Percentiles rank a stretch among this genome's conserved stretches.
Evolutionary conservation across 2,888 invertebrate genomes (phyloP).

Genomic region (Pollenia angustigena): DNA sequence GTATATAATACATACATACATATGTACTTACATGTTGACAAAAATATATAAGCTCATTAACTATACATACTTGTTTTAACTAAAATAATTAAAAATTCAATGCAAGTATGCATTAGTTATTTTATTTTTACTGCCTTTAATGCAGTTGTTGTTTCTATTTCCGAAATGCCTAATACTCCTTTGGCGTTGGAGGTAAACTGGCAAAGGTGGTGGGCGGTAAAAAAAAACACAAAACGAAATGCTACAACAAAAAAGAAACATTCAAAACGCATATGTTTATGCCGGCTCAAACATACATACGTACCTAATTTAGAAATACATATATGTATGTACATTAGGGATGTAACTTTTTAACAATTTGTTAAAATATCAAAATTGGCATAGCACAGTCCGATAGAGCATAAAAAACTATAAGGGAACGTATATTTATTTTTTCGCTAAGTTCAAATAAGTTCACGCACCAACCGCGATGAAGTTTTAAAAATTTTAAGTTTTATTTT

Average conservation of each 20-base stretch:
- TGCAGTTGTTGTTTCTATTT: constrained; percentile 29
- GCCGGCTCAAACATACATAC: constrained; percentile 1
- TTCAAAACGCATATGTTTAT: constrained; percentile 23
- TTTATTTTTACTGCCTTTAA: constrained; percentile 38
- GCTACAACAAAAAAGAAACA: constrained; percentile 29
- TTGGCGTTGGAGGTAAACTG: constrained; percentile 32
- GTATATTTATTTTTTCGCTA: too few relatives aligned
- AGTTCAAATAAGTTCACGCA: too few relatives aligned
- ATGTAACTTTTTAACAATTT: too few relatives aligned
- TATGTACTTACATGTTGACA: constrained; percentile 29
- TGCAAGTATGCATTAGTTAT: constrained; percentile 43
- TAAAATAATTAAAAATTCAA: constrained; percentile 60
- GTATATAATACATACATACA: not conserved
- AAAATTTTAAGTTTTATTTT: too few relatives aligned
- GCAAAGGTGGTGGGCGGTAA: constrained; percentile 11
- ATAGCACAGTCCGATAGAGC: too few relatives aligned
- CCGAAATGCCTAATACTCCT: constrained; percentile 40
- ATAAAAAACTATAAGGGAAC: too few relatives aligned
- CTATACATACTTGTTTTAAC: constrained; percentile 18
- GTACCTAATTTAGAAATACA: not conserved
- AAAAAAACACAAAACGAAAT: constrained; percentile 23
- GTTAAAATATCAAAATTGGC: too few relatives aligned
- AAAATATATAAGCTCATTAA: not conserved
- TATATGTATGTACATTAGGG: too few relatives aligned
- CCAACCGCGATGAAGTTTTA: too few relatives aligned